Base-by-base conservation (phyloP, 2,888 invertebrate species). In the Oscheius sp. region DNA sequence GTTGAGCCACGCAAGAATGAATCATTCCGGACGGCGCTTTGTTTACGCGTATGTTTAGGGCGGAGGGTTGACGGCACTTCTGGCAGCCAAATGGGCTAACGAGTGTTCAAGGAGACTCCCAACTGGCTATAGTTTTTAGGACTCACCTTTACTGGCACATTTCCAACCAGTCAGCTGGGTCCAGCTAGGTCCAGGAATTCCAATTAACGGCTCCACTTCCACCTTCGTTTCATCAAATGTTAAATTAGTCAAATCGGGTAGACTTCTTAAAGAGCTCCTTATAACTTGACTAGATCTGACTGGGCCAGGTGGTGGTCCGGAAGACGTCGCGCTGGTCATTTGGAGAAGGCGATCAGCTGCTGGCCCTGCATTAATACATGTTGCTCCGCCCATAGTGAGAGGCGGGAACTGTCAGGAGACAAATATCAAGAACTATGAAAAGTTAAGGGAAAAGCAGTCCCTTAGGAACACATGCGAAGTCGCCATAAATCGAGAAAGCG, bases 211-310 rank as follows among this genome's bases (percentile, higher is more conserved):
- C 45, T 61, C 61, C 2, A 45, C 27, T 45, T 61, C 61, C 0
- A 61, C 45, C 23, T n/a, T n/a, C 12, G 42, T 61, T 34, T 55
- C 55, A n/a, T 55, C 55, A 20, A 55, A 55, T 34, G n/a, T 55
- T 20, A 55, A 12, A 34, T 55, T 55, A 4, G 20, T 55, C 34
- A 55, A 20, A 23, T 55, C 55, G 33, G 55, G 55, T 17, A 55
- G 37, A 55, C 55, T 55, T 17, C 55, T 12, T 6, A 46, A 6
- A 17, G 46, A 46, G 17, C 15, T n/a, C 42, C n/a, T n/a, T n/a
- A n/a, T n/a, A n/a, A n/a, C n/a, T n/a, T n/a, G n/a, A n/a, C n/a
- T n/a, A n/a, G n/a, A n/a, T n/a, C n/a, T n/a, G n/a, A n/a, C n/a
- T n/a, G n/a, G n/a, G n/a, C n/a, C n/a, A n/a, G n/a, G n/a, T n/a